Evolutionary conservation across 2,888 invertebrate genomes (phyloP).

Genomic region (Chloromyia formosa): DNA sequence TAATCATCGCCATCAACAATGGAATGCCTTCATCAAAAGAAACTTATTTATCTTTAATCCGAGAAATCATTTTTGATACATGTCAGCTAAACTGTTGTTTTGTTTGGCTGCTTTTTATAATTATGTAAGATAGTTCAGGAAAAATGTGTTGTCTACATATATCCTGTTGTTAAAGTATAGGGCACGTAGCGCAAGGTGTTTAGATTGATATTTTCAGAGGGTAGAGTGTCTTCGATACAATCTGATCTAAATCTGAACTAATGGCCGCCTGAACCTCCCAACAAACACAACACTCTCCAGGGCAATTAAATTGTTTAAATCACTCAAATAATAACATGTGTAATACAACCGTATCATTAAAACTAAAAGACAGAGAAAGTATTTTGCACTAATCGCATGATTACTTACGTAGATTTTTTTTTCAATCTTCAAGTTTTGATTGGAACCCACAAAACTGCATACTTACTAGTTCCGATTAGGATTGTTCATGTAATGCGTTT

Average conservation of each 20-base stretch:
- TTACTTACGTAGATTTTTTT: slow-evolving; percentile 12
- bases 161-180: too few relatives aligned
- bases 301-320: slow-evolving; percentile 32
- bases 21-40: too few relatives aligned
- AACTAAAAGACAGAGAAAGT: slow-evolving; percentile 35
- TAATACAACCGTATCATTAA: slow-evolving; percentile 6
- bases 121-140: too few relatives aligned
- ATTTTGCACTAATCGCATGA: slow-evolving; percentile 17
- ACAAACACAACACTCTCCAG: neutral
- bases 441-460: slow-evolving; percentile 3
- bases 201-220: neutral
- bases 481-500: slow-evolving; percentile 5
- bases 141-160: too few relatives aligned
- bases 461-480: too few relatives aligned
- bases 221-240: too few relatives aligned
- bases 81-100: too few relatives aligned
- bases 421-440: neutral
- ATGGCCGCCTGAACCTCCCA: neutral
- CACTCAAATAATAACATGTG: slow-evolving; percentile 1
- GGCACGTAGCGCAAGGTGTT: neutral
- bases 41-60: too few relatives aligned
- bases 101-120: too few relatives aligned
- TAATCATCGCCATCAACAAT: too few relatives aligned
- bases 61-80: too few relatives aligned
- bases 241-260: neutral